A percentile compares a stretch with the other conserved stretches of the same genome.
Evolutionary conservation across 2,797 vertebrate genomes (phyloP).

Genomic region (Hapalemur alaotrensis): DNA sequence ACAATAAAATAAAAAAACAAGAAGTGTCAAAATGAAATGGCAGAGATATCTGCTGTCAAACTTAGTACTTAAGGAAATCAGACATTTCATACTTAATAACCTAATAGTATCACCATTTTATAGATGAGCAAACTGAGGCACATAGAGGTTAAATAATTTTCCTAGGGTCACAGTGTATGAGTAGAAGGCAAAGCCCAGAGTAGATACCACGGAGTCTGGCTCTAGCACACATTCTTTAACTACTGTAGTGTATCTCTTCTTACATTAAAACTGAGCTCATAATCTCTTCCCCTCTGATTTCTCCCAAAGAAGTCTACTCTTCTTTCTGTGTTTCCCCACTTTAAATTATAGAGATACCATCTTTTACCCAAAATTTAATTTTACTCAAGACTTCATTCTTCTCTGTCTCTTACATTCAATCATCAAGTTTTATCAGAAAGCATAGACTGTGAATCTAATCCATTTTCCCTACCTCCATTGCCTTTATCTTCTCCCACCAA

Average conservation of each 20-base stretch:
- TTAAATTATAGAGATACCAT: neutral
- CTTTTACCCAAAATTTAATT: neutral
- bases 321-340: neutral
- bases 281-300: neutral
- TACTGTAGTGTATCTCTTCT: neutral
- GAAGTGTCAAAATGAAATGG: too few relatives aligned
- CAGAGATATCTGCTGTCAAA: too few relatives aligned
- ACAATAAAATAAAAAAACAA: too few relatives aligned
- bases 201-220: neutral
- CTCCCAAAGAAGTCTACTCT: neutral
- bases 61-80: too few relatives aligned
- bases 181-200: neutral
- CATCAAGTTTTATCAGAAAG: neutral
- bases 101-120: neutral
- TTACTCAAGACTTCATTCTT: neutral
- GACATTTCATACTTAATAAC: too few relatives aligned
- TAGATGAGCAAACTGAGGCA: neutral
- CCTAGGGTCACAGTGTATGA: neutral
- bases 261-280: neutral
- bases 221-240: neutral
- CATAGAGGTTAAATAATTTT: neutral
- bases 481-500: neutral
- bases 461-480: neutral
- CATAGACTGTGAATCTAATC: neutral
- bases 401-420: neutral